Percentiles rank a stretch among this genome's conserved stretches.
Conservation (phyloP, 1,140 invertebrate species). For the Cyclina sinensis region DNA sequence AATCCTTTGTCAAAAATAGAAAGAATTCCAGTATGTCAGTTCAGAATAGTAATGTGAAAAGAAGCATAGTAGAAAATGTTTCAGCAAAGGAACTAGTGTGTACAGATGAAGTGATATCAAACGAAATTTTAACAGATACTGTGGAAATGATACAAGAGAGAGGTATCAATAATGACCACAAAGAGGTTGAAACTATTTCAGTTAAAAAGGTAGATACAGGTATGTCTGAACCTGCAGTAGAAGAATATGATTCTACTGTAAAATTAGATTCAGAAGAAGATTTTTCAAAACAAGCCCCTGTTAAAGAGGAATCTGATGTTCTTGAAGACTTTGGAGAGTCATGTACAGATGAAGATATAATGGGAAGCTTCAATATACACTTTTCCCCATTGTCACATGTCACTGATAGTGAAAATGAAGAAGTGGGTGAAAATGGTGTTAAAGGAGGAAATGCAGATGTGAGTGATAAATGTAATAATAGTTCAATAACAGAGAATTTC, state of each 20-base stretch:
- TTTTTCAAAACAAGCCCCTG: background rate
- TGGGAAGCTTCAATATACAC: constrained; percentile 70
- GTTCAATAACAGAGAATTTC: background rate
- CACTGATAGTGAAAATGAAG: constrained; percentile 60
- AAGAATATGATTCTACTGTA: background rate
- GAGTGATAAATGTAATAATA: background rate
- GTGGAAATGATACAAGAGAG: too few relatives aligned
- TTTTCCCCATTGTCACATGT: constrained; percentile 73
- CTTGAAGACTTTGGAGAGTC: constrained; percentile 4
- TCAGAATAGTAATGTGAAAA: background rate
- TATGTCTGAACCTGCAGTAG: background rate
- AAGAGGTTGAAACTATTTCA: background rate
- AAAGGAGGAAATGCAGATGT: background rate
- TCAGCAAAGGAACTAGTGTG: too few relatives aligned
- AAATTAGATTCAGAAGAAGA: too few relatives aligned
- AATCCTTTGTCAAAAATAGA: background rate
- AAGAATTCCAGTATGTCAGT: background rate
- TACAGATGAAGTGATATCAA: too few relatives aligned
- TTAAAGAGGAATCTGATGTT: constrained; percentile 22
- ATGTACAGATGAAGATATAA: constrained; percentile 37
- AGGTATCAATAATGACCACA: background rate
- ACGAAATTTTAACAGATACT: too few relatives aligned
- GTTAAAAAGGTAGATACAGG: background rate
- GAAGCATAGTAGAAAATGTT: background rate
- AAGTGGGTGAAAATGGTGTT: background rate